phyloP scores from a whole-genome alignment of 1,140 invertebrate genomes.

The Pseudomyrmex flavicornis region DNA sequence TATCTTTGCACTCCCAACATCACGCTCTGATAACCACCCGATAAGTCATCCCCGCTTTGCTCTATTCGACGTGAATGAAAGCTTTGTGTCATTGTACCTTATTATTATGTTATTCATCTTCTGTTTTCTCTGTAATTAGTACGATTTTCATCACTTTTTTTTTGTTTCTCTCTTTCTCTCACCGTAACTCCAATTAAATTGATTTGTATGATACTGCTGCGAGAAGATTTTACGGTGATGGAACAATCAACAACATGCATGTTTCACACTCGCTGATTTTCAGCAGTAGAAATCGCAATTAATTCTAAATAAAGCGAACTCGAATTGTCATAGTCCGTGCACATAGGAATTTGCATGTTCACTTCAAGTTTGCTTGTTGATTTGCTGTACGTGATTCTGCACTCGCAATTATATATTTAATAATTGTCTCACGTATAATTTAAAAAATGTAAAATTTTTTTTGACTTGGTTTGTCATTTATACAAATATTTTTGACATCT shows the following conservation, averaged over 20 bases:
- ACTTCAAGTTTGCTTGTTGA: not conserved
- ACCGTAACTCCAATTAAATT: conserved; percentile 33
- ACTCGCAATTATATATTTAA: not conserved
- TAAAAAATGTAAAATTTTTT: not conserved
- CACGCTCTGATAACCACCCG: conserved; percentile 36
- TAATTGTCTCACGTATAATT: not conserved
- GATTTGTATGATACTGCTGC: conserved; percentile 4
- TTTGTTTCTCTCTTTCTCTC: not conserved
- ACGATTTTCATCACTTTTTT: conserved; percentile 16
- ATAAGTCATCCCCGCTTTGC: conserved; percentile 37
- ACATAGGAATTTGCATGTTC: not conserved
- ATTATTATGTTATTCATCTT: conserved; percentile 25
- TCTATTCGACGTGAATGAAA: conserved; percentile 38
- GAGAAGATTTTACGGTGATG: conserved; percentile 8
- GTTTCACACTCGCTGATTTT: not conserved
- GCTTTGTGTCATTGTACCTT: conserved; percentile 36
- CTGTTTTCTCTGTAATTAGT: conserved; percentile 39
- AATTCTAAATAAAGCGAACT: conserved; percentile 28
- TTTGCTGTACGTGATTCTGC: too few species aligned
- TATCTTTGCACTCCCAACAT: conserved; percentile 5
- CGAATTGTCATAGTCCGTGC: not conserved
- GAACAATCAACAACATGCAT: not conserved
- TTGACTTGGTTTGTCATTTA: not conserved
- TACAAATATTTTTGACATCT: too few species aligned
- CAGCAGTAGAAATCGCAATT: not conserved